Conservation (phyloP, 2,113 vertebrate species). For the Baryphthengus martii region DNA sequence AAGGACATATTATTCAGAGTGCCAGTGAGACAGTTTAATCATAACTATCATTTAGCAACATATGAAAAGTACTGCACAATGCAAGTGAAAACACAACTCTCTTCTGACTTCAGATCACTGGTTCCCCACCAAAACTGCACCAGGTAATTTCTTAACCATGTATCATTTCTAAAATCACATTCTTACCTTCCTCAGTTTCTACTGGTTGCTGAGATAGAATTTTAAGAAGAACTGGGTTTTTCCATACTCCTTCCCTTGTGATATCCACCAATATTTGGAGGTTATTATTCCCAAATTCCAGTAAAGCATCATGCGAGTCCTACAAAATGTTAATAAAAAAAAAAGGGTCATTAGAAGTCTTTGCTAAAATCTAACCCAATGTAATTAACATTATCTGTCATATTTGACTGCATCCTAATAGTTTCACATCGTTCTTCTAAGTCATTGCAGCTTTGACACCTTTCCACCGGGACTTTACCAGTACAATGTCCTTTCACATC, state of each 20-base stretch:
- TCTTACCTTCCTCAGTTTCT: conserved; percentile 86
- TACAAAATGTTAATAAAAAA: conserved; percentile 5
- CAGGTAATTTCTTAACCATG: neutral
- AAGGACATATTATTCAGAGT: neutral
- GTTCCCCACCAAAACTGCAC: neutral
- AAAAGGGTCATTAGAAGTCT: neutral
- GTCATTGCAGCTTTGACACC: neutral
- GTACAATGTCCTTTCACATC: neutral
- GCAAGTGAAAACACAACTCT: neutral
- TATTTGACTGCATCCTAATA: neutral
- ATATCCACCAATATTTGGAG: conserved; percentile 91
- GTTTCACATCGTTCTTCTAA: neutral
- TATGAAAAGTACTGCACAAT: neutral
- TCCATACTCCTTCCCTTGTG: conserved; percentile 92
- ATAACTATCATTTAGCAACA: neutral
- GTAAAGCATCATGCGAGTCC: conserved; percentile 87
- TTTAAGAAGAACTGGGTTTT: conserved; percentile 87
- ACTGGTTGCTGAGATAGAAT: conserved; percentile 89
- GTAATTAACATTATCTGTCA: neutral
- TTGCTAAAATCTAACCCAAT: neutral
- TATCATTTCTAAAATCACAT: neutral
- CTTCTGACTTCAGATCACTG: neutral
- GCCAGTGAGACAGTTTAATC: neutral
- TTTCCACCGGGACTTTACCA: neutral
- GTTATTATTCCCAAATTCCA: conserved; percentile 93